Base-by-base conservation (phyloP, 1,140 invertebrate species). In the Dendroctonus valens region DNA sequence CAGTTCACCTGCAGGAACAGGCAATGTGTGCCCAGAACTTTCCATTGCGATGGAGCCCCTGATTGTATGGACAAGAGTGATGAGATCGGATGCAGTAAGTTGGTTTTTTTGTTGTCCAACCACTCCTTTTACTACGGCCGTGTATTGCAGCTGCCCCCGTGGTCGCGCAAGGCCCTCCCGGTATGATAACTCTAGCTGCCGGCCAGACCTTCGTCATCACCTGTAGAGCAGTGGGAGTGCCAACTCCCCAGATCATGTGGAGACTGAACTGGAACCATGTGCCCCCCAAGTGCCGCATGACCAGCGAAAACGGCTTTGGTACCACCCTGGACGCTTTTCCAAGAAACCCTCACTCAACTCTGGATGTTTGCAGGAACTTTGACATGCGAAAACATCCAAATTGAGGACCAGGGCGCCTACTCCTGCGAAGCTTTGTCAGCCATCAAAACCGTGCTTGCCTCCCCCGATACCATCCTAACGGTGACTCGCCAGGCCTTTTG, bases 201-300 rank as follows among this genome's bases (percentile, higher is more conserved):
- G 91, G 92, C 5, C 87, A 89, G 4, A 82, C 86, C 0, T 85
- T 98, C 58, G 85, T 84, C 3, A 82, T 99, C 15, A 86, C 84
- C 5, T 99, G 97, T 75, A 86, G 86, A 37, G 95, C 94, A 0
- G 85, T 92, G 3, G 97, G 96, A 51, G 86, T 92, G 0, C 97
- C 97, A 0, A 87, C 84, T 0, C 96, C 97, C 0, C 85, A 94
- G 52, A 92, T 99, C 64, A 89, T 92, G 15, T 99, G 97, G 96
- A 86, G 96, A 58, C 83, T 95, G 2, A 99, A 99, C 81, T 99
- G 96, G 97, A 93, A 95, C 5, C 93, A 98, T 74, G 88, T 99
- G 26, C 94, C 96, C 0, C 79, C 86, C 3, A 92, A 97, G 75
- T 96, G 96, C 76, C 81, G 74, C 0, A 87, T 86, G 2, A 87